These are phyloP conservation scores for Pecten maximus DNA, from an alignment of 2,888 invertebrate genomes.

Conservation along the genomic window DNA sequence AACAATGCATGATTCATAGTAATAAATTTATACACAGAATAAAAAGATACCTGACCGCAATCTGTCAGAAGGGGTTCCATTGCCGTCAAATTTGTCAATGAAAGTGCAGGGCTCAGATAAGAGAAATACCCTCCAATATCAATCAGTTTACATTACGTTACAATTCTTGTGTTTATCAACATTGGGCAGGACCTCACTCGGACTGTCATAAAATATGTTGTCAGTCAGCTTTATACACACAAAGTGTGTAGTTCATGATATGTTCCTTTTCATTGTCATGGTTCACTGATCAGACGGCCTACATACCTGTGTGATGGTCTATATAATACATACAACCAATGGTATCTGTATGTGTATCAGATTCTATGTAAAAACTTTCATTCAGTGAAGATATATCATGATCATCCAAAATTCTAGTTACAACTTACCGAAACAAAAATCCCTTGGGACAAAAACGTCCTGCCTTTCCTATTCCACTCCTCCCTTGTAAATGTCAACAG, in stretches of 20 bases:
- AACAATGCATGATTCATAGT: background rate
- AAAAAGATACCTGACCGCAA: background rate
- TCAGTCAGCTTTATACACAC: background rate
- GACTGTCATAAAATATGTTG: background rate
- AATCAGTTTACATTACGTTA: background rate
- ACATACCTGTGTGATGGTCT: conserved; percentile 1
- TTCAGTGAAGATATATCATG: background rate
- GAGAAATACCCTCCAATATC: background rate
- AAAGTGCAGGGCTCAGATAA: background rate
- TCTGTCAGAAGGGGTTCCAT: background rate
- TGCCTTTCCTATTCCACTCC: background rate
- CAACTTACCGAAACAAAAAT: background rate
- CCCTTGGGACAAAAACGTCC: no score
- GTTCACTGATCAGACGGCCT: background rate
- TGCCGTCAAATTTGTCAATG: background rate
- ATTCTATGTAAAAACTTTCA: background rate
- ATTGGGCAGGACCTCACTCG: background rate
- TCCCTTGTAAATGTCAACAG: no score
- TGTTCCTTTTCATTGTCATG: conserved; percentile 1
- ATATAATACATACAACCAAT: background rate
- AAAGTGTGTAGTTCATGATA: background rate
- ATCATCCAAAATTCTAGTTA: background rate
- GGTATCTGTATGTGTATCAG: background rate
- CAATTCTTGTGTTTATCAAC: background rate
- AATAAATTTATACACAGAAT: background rate